Conservation (phyloP, 1,140 invertebrate species). For the Drosophila ohnishii region DNA sequence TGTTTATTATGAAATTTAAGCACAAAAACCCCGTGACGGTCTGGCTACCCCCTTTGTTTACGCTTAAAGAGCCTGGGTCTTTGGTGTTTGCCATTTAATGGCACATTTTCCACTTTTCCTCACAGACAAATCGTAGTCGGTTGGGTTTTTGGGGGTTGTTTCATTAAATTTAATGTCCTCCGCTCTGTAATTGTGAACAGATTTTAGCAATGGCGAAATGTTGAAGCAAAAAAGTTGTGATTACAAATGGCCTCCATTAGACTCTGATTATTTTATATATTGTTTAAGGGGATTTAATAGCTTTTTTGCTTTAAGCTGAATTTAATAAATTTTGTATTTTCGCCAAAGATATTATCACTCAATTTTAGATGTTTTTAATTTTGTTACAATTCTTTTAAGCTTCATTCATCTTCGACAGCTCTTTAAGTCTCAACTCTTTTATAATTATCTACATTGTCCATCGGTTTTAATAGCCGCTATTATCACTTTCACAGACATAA, state of each 20-base stretch:
- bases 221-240: conserved; percentile 1
- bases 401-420: not conserved
- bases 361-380: too few species aligned
- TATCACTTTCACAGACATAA: not conserved
- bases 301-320: not conserved
- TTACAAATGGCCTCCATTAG: conserved; percentile 6
- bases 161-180: conserved; percentile 71
- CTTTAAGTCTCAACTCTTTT: not conserved
- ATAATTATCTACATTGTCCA: not conserved
- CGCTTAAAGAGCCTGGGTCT: conserved; percentile 44
- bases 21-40: conserved; percentile 63
- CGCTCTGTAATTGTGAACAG: conserved; percentile 54
- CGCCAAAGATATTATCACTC: too few species aligned
- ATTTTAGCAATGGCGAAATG: conserved; percentile 25
- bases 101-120: conserved; percentile 67
- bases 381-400: too few species aligned
- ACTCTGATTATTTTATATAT: conserved; percentile 2
- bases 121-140: conserved; percentile 23
- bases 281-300: not conserved
- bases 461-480: conserved; percentile 6
- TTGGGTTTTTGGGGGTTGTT: conserved; percentile 22
- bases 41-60: conserved; percentile 43
- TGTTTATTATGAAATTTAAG: conserved; percentile 79
- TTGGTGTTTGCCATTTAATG: conserved; percentile 73
- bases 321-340: not conserved